A percentile compares a stretch with the other conserved stretches of the same genome.
phyloP scores from a whole-genome alignment of 2,888 invertebrate genomes.

The Lypha dubia region DNA sequence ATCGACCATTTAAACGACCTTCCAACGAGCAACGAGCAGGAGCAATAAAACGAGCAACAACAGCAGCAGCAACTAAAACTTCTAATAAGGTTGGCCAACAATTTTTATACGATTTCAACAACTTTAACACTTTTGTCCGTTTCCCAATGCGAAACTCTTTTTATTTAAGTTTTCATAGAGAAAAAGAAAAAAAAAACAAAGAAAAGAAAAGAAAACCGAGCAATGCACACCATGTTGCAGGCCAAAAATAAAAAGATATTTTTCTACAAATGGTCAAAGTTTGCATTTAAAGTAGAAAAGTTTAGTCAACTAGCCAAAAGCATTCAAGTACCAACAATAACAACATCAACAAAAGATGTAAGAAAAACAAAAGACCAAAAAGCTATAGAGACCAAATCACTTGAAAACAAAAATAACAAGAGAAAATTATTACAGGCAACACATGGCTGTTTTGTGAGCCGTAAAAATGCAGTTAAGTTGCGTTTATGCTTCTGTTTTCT shows the following conservation, averaged over 20 bases:
- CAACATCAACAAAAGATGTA: constrained; percentile 26
- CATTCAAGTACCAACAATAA: constrained; percentile 58
- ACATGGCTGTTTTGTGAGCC: constrained; percentile 71
- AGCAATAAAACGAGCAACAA: background rate
- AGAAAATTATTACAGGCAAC: constrained; percentile 62
- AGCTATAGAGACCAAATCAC: constrained; percentile 52
- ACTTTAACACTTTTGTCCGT: constrained; percentile 62
- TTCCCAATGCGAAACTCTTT: background rate
- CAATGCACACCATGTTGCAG: constrained; percentile 50
- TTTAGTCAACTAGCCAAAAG: constrained; percentile 68
- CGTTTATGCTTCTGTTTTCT: constrained; percentile 16
- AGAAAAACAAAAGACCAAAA: constrained; percentile 30
- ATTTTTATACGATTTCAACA: constrained; percentile 56
- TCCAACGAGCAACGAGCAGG: background rate
- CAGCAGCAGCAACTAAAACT: background rate
- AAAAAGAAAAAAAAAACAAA: constrained; percentile 7
- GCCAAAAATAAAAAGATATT: constrained; percentile 20
- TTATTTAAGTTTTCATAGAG: background rate
- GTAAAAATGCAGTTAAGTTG: constrained; percentile 68
- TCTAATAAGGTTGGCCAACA: constrained; percentile 38
- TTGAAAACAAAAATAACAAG: constrained; percentile 54
- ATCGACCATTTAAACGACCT: constrained; percentile 44
- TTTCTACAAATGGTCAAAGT: constrained; percentile 70
- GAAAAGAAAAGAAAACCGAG: constrained; percentile 5
- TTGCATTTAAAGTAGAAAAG: constrained; percentile 71